Base-by-base conservation (phyloP, 1,140 invertebrate genomes). In the Ceratoteleas bidentatus region DNA sequence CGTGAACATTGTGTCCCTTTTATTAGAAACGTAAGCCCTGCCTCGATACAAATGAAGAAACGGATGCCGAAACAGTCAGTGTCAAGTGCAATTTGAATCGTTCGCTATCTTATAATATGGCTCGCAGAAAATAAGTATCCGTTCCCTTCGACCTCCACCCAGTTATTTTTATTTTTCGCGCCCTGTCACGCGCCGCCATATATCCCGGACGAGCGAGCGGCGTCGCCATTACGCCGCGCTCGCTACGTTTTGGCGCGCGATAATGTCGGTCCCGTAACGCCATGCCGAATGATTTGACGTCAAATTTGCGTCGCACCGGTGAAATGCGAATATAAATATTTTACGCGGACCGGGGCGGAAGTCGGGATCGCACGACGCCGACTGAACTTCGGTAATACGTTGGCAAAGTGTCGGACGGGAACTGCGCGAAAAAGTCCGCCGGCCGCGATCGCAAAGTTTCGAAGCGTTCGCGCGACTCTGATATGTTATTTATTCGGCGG, bases 131-230 rank as follows among this genome's bases (percentile, higher is more conserved):
- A 62, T 60, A 75, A 70, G 49, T 64, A 68, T 32, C 62, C 68
- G 54, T 16, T 40, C 62, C 58, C 14, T 36, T 33, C n/a, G 15
- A 32, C 16, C 43, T 58, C 34, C 49, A 5, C 11, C 32, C 34
- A 47, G 52, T 87, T 85, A 84, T 84, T 86, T 88, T 88, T 87
- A 86, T 86, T 88, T 88, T 86, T 85, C 84, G 80, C 68, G 50
- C 68, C 43, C 81, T 88, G 88, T 87, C 86, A 88, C 38, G 76
- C 53, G 54, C 52, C 54, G 78, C 84, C 80, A 85, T 87, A 87
- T 86, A 88, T 87, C 86, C 84, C 81, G 82, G 84, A 50, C 10
- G 54, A 84, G 74, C 34, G 57, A 83, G 74, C 68, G 62, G 56
- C 66, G 68, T 75, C 56, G 53, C 54, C 61, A 61, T 79, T 79